A percentile compares a stretch with the other conserved stretches of the same genome.
These are phyloP conservation scores for Ceratina calcarata DNA, from an alignment of 1,140 invertebrate genomes.

Conservation along the genomic window DNA sequence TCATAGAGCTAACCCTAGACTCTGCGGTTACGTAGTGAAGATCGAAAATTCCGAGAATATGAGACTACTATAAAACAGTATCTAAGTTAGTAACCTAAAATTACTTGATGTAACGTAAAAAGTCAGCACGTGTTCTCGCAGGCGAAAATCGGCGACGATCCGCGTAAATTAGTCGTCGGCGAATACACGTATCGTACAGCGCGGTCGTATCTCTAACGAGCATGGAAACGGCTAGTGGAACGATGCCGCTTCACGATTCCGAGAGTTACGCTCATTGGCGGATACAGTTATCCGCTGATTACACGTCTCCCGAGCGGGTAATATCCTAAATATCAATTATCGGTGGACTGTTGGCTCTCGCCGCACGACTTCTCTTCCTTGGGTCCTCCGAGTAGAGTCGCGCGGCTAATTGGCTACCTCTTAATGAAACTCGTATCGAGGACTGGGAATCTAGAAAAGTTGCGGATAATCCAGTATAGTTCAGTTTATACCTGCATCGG, in stretches of 20 bases:
- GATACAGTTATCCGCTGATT: constrained; percentile 51
- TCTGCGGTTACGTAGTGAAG: too few relatives aligned
- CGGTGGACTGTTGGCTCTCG: constrained; percentile 18
- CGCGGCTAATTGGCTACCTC: constrained; percentile 48
- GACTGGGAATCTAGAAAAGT: constrained; percentile 30
- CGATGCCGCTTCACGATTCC: background rate
- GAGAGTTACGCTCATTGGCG: constrained; percentile 47
- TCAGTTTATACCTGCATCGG: constrained; percentile 19
- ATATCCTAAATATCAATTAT: constrained; percentile 63
- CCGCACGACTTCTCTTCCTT: constrained; percentile 35
- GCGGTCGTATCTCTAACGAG: too few relatives aligned
- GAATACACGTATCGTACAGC: too few relatives aligned
- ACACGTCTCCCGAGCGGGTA: constrained; percentile 28
- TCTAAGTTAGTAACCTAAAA: too few relatives aligned
- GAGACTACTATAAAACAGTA: too few relatives aligned
- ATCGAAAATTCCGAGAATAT: too few relatives aligned
- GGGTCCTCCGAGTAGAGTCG: background rate
- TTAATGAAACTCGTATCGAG: constrained; percentile 47
- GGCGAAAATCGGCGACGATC: too few relatives aligned
- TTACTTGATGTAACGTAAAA: too few relatives aligned
- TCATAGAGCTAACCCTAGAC: too few relatives aligned
- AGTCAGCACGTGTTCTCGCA: too few relatives aligned
- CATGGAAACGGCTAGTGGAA: too few relatives aligned
- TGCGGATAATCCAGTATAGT: constrained; percentile 38
- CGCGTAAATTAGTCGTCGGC: too few relatives aligned